Evolutionary conservation across 2,888 invertebrate species (phyloP), one percentile per base, ranked within the genome.

Genomic region (Lasioglossum malachurum): DNA sequence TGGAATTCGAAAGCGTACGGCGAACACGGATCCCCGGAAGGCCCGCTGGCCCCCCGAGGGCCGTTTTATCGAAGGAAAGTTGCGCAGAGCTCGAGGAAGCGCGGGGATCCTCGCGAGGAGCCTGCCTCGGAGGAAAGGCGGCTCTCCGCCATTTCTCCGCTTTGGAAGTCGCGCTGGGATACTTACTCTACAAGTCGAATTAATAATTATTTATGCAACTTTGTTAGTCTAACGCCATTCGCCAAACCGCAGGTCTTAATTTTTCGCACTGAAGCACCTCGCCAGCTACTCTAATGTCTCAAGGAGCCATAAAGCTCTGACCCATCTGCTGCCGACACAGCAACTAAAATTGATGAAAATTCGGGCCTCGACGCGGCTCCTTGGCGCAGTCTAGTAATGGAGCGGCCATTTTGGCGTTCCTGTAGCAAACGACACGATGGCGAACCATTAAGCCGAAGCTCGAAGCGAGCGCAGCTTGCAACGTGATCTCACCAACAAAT

Each of bases 1-100:
- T 89, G 90, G 89, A 90, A 90, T 91, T 90, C 91, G 90, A 90
- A 90, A 91, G 90, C 91, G 90, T 87, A 83, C 77, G 77, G 75
- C 41, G 41, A 31, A 35, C 64, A 19, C 80, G 1, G 76, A 60
- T 23, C 49, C 74, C 84, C 79, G 57, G 84, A 87, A 85, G 82
- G 69, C 78, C 35, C 75, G n/a, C 64, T 73, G 82, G 35, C 67
- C 75, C 78, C 80, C 79, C 85, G 83, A 82, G 84, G 89, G 76
- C 77, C 81, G 84, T 87, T 88, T 85, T 85, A 87, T 87, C 90
- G 88, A 85, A 89, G 76, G 88, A 88, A 88, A 89, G 91, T 91
- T 83, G 86, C 76, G 69, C 72, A 10, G 64, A 53, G 75, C 67
- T 60, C 10, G 46, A 31, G 60, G 67, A 35, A 60, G 14, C 64